phyloP scores from a whole-genome alignment of 2,888 invertebrate species.

The Conops quadrifasciatus region DNA sequence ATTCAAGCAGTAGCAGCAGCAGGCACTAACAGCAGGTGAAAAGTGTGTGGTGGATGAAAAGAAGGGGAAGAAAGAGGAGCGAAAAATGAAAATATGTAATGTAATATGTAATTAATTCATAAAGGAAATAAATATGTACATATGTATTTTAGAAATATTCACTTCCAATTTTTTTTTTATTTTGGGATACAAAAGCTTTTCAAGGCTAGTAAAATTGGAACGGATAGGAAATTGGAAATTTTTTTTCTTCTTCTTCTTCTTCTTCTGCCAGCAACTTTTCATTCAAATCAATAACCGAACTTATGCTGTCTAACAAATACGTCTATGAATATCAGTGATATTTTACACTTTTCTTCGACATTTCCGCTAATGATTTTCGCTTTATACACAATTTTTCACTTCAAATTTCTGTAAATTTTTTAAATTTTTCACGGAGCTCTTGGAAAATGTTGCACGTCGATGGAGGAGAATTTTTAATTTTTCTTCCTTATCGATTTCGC shows the following conservation, averaged over 20 bases:
- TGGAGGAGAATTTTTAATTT: conserved; percentile 42
- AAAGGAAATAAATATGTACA: too few relatives aligned
- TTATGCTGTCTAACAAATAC: background rate
- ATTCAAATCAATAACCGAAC: conserved; percentile 3
- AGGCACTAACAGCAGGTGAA: too few relatives aligned
- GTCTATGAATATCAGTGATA: background rate
- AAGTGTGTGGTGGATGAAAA: too few relatives aligned
- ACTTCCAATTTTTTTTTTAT: background rate
- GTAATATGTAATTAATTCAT: too few relatives aligned
- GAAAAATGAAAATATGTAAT: too few relatives aligned
- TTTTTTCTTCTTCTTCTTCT: conserved; percentile 6
- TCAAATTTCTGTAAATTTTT: conserved; percentile 31
- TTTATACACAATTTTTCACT: conserved; percentile 32
- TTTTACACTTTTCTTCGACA: conserved; percentile 62
- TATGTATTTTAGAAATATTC: too few relatives aligned
- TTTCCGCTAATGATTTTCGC: conserved; percentile 46
- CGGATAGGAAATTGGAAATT: conserved; percentile 16
- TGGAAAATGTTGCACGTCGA: conserved; percentile 39
- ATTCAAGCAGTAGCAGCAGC: too few relatives aligned
- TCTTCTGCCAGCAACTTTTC: background rate
- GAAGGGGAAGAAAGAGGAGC: too few relatives aligned
- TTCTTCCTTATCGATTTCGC: conserved; percentile 58
- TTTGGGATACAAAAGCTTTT: conserved; percentile 9
- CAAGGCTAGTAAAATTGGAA: conserved; percentile 22
- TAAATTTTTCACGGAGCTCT: conserved; percentile 36